Base-by-base conservation (phyloP, 2,888 invertebrate species). In the Aproaerema taeniolella region DNA sequence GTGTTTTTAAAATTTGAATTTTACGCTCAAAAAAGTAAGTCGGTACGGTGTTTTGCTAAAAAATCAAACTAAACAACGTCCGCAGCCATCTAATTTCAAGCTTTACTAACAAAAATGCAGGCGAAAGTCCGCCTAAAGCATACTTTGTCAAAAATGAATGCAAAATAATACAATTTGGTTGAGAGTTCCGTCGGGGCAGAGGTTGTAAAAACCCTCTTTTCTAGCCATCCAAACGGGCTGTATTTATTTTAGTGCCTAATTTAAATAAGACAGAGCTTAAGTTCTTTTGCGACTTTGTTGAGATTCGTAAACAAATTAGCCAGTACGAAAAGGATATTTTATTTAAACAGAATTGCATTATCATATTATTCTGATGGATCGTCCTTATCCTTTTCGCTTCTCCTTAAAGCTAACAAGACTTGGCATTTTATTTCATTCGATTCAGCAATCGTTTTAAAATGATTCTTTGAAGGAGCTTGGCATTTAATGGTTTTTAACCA, bases 161-260 rank as follows among this genome's bases (percentile, higher is more conserved):
- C 79, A 79, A 82, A 82, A 81, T 82, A 83, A 85, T 85, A 83
- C 83, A 83, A 83, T 83, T 82, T 79, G 63, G 71, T 65, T 75
- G 70, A 80, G 68, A 80, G 75, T 65, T 61, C 63, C 55, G 57
- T 56, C 57, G 40, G 61, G 60, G 59, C 57, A 64, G 63, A 66
- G 68, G 70, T 74, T 73, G 74, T 72, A 74, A 74, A 75, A 75
- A 67, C 66, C 59, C 63, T 64, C 43, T 54, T 61, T 58, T 51
- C 67, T 68, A 68, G 69, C 66, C 61, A 61, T 53, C 62, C 60
- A 63, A 67, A 66, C 52, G 58, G 53, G 58, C 66, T 70, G 69
- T 78, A 77, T 79, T 83, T 79, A 78, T 78, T 82, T 79, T 76
- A 82, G 69, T 73, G 61, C 68, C 75, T 80, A 76, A 82, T 83